phyloP scores from a whole-genome alignment of 2,797 vertebrate species.

The Chloroceryle amazona region DNA sequence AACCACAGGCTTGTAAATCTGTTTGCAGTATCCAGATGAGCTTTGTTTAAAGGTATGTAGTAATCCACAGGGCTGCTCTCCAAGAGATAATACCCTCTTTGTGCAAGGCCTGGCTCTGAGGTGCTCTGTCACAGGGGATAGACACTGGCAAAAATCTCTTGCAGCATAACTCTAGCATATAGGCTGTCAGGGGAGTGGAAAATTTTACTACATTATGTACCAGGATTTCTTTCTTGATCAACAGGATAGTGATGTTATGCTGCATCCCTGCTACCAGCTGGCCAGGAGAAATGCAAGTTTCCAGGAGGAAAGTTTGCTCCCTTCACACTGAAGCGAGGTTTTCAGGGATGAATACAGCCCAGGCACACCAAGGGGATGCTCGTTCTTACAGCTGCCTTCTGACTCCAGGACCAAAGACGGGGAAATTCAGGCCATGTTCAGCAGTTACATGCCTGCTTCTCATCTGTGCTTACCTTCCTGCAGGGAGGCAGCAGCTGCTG shows the following conservation, averaged over 20 bases:
- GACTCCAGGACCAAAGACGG: not conserved
- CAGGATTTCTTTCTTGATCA: not conserved
- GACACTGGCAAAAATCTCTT: not conserved
- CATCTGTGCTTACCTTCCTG: not conserved
- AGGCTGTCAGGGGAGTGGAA: not conserved
- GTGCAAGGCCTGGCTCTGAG: not conserved
- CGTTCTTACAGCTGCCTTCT: not conserved
- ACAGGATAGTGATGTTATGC: not conserved
- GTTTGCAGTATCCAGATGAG: not conserved
- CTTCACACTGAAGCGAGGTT: not conserved
- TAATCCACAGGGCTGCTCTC: constrained; percentile 32
- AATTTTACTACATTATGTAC: not conserved
- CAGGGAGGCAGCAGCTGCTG: not conserved
- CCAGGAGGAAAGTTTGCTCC: not conserved
- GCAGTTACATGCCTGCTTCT: rapidly evolving
- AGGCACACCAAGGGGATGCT: not conserved
- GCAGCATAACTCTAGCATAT: not conserved
- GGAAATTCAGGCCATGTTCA: not conserved
- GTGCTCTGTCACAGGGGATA: not conserved
- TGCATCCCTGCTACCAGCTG: not conserved
- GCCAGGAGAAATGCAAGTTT: not conserved
- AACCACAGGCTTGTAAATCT: not conserved
- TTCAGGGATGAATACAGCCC: not conserved
- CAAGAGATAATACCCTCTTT: constrained; percentile 38
- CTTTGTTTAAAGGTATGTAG: not conserved